Percentiles rank a stretch among this genome's conserved stretches.
These are phyloP conservation scores for Contarinia nasturtii DNA, from an alignment of 1,140 invertebrate species.

Conservation along the genomic window DNA sequence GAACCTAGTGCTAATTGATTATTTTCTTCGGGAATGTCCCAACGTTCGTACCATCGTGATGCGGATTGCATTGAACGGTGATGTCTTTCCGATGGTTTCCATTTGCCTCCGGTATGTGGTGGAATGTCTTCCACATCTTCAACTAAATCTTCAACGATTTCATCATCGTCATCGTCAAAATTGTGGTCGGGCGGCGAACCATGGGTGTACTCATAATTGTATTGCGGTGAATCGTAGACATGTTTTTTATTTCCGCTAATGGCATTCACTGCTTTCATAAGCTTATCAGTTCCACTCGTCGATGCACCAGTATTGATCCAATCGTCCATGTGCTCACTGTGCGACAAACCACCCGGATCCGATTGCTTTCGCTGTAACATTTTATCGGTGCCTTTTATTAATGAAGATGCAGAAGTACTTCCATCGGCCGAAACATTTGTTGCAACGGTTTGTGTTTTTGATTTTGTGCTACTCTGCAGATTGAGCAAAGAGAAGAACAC, in stretches of 20 bases:
- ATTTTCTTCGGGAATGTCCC: conserved; percentile 9
- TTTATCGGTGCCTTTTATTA: conserved; percentile 23
- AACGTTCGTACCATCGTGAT: conserved; percentile 2
- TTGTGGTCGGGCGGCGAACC: conserved; percentile 23
- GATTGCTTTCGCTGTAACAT: conserved; percentile 24
- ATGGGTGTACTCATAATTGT: conserved; percentile 21
- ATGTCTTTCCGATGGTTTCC: conserved; percentile 27
- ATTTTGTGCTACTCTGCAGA: conserved; percentile 53
- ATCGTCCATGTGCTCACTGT: conserved; percentile 24
- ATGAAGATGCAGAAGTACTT: conserved; percentile 17
- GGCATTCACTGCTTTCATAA: conserved; percentile 38
- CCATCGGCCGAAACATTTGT: conserved; percentile 18
- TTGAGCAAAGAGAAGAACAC: conserved; percentile 72
- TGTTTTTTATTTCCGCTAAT: conserved; percentile 30
- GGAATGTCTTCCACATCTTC: conserved; percentile 11
- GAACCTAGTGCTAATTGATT: conserved; percentile 13
- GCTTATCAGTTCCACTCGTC: conserved; percentile 31
- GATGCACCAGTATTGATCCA: conserved; percentile 32
- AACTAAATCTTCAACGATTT: conserved; percentile 27
- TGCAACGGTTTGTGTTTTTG: conserved; percentile 20
- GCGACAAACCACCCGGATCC: conserved; percentile 16
- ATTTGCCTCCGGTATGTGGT: conserved; percentile 54
- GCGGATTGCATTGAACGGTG: neutral
- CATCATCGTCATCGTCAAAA: conserved; percentile 31
- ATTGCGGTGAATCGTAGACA: conserved; percentile 22